These are phyloP conservation scores for Hartigia nigra DNA, from an alignment of 2,888 invertebrate genomes.

Conservation along the genomic window DNA sequence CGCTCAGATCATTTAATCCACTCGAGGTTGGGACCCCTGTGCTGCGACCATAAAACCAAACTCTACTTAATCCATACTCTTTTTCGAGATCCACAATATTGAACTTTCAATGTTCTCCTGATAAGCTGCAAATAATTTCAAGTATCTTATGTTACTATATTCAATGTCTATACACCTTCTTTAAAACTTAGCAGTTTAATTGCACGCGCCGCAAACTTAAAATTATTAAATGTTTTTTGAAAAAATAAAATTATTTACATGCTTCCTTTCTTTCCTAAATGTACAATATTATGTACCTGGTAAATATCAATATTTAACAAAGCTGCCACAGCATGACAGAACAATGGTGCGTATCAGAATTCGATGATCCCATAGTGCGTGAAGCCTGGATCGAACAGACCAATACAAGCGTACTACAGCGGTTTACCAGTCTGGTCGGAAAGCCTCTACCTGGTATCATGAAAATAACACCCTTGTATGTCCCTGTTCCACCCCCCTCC, in stretches of 20 bases:
- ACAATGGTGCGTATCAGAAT: not conserved
- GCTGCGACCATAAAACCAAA: conserved; percentile 30
- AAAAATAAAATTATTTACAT: not conserved
- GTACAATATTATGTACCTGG: not conserved
- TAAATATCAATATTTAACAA: not conserved
- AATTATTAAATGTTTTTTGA: not conserved
- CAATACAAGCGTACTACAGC: not conserved
- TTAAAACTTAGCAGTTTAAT: not conserved
- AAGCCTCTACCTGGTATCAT: not conserved
- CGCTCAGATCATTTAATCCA: conserved; percentile 40
- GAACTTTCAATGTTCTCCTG: not conserved
- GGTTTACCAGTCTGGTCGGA: not conserved
- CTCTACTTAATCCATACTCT: not conserved
- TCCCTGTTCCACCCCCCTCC: not conserved
- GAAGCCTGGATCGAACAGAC: not conserved
- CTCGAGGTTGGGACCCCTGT: conserved; percentile 24
- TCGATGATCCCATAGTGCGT: not conserved
- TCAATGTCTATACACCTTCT: not conserved
- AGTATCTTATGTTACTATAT: not conserved
- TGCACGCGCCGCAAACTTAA: not conserved
- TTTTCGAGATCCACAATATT: not conserved
- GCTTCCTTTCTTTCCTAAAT: not conserved
- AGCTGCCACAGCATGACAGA: not conserved
- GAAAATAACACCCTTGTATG: not conserved
- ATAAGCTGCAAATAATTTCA: not conserved